Base-by-base conservation (phyloP, 2,888 invertebrate species). In the Athripsodes cinereus region DNA sequence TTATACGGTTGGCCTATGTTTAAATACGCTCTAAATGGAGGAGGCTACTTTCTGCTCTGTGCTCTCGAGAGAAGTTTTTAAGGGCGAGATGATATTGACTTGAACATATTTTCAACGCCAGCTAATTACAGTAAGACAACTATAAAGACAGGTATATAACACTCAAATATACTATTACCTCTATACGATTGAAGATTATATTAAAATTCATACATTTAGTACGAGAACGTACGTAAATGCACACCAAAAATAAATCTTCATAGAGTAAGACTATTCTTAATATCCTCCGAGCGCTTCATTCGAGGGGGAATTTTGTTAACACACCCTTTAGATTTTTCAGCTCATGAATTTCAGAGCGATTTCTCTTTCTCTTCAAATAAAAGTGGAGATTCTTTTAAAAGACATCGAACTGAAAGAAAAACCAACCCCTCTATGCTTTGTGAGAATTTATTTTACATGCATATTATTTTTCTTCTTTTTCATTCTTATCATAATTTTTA, bases 291-390 rank as follows among this genome's bases (percentile, higher is more conserved):
- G 22, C 11, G 48, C 3, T 21, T 48, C 46, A n/a, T 34, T 11
- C 20, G 48, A 40, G 55, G 55, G 20, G 44, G 53, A 18, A 21
- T 52, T 55, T 48, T 58, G 61, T 59, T 56, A 58, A 62, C 62
- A 62, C 62, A 60, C 59, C 59, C 62, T 60, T 62, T 58, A 59
- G 59, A 62, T 62, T 62, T 62, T 62, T 62, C 62, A 62, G 52
- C 62, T 62, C 62, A 62, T 62, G 62, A 62, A 62, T 62, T 62
- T 58, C 60, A 56, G 58, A 62, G 55, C 60, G 62, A 60, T 53
- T 40, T 40, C 40, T 55, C 62, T 40, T 52, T 53, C 59, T 55
- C 51, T 48, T 44, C 47, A 57, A 58, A 57, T 52, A 52, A 54
- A 57, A 59, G 55, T 59, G 22, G 58, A 60, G 55, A 49, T 35